Base-by-base conservation (phyloP, 2,797 vertebrate genomes). In the Anguilla megastoma region DNA sequence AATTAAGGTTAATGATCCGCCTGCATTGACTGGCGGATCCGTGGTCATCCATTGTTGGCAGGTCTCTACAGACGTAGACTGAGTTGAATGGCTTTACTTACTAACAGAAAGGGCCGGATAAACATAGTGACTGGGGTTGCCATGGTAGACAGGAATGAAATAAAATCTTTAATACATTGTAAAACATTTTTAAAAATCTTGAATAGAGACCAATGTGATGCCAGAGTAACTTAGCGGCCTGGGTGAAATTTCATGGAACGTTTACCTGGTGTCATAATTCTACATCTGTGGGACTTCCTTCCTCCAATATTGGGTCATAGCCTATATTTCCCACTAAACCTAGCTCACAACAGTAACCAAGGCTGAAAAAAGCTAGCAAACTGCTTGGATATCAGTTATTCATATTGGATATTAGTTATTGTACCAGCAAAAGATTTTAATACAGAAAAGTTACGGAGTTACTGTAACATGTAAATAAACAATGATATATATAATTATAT, bases 1-100 rank as follows among this genome's bases (percentile, higher is more conserved):
- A 96, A 97, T 97, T 97, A 97, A 95, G 95, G 95, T 96, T 97
- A 97, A 97, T 97, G 96, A 96, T 96, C 95, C 94, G 94, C 95
- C 92, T 91, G 95, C 93, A 93, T 95, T 94, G 93, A 95, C 95
- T 93, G 90, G 92, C 93, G 95, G 95, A 95, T 95, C 95, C 93
- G 94, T 96, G 96, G 93, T 96, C 94, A 95, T 94, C 94, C 94
- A 92, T 93, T 92, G 92, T 93, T 91, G 93, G 94, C 94, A 94
- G 92, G 90, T 94, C 89, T 95, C 93, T 94, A 93, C 92, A 92
- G 95, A 94, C 94, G 92, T 33, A 10, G 2, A 86, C 60, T 1
- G 80, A 79, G 56, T 83, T 33, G 30, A 85, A 45, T 41, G 84
- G 54, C 30, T 41, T 18, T 63, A 58, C 18, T 4, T 33, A 41